A percentile compares a stretch with the other conserved stretches of the same genome.
Evolutionary conservation across 2,888 invertebrate species (phyloP).

Genomic region (Diogma glabrata): DNA sequence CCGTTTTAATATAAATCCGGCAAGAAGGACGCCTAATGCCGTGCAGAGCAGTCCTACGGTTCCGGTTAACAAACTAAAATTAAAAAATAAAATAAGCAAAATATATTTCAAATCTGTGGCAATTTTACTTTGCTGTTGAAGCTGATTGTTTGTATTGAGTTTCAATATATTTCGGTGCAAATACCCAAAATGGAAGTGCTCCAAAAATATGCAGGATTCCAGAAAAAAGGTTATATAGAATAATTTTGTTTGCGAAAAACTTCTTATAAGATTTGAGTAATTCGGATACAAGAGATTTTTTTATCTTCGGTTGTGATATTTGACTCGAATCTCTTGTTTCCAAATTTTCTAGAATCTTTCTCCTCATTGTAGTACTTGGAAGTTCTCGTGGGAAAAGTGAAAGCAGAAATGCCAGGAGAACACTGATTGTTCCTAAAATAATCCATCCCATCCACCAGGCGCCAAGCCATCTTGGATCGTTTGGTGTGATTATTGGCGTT

Average conservation of each 20-base stretch:
- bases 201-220: constrained; percentile 39
- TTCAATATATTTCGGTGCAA: constrained; percentile 61
- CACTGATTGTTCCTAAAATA: constrained; percentile 34
- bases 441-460: constrained; percentile 5
- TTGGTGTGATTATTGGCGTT: neutral
- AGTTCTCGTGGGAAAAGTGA: constrained; percentile 49
- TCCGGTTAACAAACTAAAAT: constrained; percentile 52
- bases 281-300: constrained; percentile 33
- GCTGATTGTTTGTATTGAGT: constrained; percentile 57
- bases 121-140: constrained; percentile 23
- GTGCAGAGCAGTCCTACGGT: constrained; percentile 47
- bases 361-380: constrained; percentile 44
- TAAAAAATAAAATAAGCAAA: constrained; percentile 17
- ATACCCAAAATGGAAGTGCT: constrained; percentile 55
- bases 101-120: neutral
- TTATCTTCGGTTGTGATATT: no score
- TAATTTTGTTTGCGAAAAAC: constrained; percentile 29
- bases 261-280: constrained; percentile 45
- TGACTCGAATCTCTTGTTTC: no score
- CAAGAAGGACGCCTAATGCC: constrained; percentile 43
- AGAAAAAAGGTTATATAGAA: neutral
- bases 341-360: constrained; percentile 23
- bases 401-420: constrained; percentile 38
- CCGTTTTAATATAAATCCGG: constrained; percentile 45
- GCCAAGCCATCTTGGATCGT: neutral